These are phyloP conservation scores for Neotoxoptera formosana DNA, from an alignment of 1,140 invertebrate genomes.

Conservation along the genomic window DNA sequence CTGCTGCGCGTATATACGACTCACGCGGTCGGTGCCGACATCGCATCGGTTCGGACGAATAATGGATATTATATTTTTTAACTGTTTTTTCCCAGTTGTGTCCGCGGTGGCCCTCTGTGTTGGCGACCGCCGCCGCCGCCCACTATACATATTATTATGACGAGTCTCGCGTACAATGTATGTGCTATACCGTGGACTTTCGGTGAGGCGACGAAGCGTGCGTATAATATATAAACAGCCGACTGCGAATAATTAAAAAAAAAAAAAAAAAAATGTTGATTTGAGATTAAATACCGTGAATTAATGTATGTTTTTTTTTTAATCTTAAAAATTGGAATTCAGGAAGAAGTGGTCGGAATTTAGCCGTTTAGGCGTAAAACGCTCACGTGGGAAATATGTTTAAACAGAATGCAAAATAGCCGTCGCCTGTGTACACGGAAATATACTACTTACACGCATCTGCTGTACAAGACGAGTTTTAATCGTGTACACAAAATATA, in stretches of 20 bases:
- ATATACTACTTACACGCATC: not conserved
- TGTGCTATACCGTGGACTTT: no score
- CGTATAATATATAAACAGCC: no score
- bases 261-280: not conserved
- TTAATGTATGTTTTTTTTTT: not conserved
- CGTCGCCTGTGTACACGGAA: not conserved
- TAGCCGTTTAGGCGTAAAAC: not conserved
- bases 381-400: not conserved
- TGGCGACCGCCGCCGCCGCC: not conserved
- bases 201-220: no score
- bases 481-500: not conserved
- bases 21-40: not conserved
- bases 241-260: not conserved
- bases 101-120: no score
- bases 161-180: no score
- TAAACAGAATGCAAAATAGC: not conserved
- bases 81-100: no score
- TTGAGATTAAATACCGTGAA: not conserved
- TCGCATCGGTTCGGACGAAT: not conserved
- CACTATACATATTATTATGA: not conserved
- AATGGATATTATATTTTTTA: no score
- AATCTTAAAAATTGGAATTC: not conserved
- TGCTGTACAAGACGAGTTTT: not conserved
- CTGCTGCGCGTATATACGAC: no score
- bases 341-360: no score